A percentile compares a stretch with the other conserved stretches of the same genome.
phyloP scores from a whole-genome alignment of 2,113 vertebrate genomes.

The Perognathus longimembris region DNA sequence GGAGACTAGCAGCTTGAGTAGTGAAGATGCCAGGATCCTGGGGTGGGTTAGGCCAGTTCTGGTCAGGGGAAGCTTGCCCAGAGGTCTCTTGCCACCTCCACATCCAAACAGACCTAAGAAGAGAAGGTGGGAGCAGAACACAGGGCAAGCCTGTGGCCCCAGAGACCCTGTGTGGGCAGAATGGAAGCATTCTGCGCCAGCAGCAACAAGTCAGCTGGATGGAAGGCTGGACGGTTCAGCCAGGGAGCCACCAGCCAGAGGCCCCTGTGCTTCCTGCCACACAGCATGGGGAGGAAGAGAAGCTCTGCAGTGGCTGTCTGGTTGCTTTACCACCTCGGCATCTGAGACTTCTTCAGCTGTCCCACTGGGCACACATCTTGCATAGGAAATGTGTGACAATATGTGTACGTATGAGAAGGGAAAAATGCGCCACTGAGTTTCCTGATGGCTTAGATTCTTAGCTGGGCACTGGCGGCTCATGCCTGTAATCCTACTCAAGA shows the following conservation, averaged over 20 bases:
- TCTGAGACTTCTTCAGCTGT: neutral
- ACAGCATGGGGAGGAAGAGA: neutral
- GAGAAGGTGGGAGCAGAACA: neutral
- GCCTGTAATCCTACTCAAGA: no score
- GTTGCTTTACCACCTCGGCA: neutral
- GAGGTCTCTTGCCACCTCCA: neutral
- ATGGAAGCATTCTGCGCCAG: neutral
- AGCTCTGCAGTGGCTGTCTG: neutral
- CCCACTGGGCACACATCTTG: neutral
- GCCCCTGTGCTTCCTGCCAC: rapidly evolving
- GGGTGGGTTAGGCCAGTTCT: neutral
- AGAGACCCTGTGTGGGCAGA: neutral
- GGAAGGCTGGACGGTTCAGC: neutral
- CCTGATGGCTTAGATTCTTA: no score
- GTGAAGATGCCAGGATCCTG: neutral
- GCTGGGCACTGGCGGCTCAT: no score
- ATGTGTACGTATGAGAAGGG: rapidly evolving
- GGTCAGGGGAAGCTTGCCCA: neutral
- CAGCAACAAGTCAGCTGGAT: neutral
- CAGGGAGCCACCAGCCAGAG: neutral
- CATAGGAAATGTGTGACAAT: neutral
- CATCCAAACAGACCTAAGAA: neutral
- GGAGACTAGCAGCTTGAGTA: slow-evolving; percentile 69
- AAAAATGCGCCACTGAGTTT: no score
- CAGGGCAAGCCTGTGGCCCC: no score